These are phyloP conservation scores for chimpanzee (Pan troglodytes) DNA, from an alignment of 2,113 vertebrate genomes.

Conservation along the genomic window NHGRI_mPanTro3-v2.1_pri NC_072403.2:135890001-135890500, in stretches of 20 bases:
- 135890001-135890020: background rate
- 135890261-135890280: background rate
- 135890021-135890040: background rate
- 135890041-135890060: background rate
- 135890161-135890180: background rate
- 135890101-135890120: background rate
- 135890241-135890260: background rate
- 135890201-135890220: background rate
- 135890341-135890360: background rate
- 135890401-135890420: background rate
- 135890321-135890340: background rate
- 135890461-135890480: background rate
- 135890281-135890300: background rate
- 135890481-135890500: background rate
- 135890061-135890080: background rate
- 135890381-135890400: background rate
- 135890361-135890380: background rate
- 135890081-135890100: background rate
- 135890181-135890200: background rate
- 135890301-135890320: background rate
- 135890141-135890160: background rate
- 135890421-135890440: background rate
- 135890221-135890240: background rate
- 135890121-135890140: background rate
- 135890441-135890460: background rate